Conservation (phyloP, 2,888 invertebrate species). For the Cryptocheilus praepositus region DNA sequence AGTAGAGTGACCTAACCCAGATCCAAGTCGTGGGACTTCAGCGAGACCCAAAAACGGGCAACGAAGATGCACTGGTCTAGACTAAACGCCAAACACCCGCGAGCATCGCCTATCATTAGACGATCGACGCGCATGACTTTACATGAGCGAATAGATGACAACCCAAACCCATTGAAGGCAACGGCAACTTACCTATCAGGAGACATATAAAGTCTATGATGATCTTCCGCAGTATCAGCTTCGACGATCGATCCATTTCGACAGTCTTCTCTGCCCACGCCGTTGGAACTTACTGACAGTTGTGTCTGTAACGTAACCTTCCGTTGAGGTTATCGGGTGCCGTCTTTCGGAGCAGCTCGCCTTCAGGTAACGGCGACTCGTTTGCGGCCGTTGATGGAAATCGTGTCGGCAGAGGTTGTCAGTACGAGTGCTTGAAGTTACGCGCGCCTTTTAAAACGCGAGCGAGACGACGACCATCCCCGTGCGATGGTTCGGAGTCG, state of each 20-base stretch:
- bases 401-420: neutral
- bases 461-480: neutral
- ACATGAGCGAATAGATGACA: no score
- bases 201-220: conserved; percentile 82
- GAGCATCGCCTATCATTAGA: no score
- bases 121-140: no score
- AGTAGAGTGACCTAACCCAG: no score
- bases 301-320: neutral
- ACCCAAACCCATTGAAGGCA: no score
- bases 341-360: no score
- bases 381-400: no score
- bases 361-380: no score
- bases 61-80: no score
- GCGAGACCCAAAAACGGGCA: no score
- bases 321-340: neutral
- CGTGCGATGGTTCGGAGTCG: conserved; percentile 19
- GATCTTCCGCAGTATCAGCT: conserved; percentile 80
- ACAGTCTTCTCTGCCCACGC: neutral
- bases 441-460: neutral
- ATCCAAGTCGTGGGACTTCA: no score
- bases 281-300: neutral
- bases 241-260: conserved; percentile 77
- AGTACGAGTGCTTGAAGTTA: neutral
- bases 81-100: no score
- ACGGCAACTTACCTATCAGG: conserved; percentile 81